phyloP scores from a whole-genome alignment of 2,888 invertebrate genomes.

The Drosophila cyrtoloma region DNA sequence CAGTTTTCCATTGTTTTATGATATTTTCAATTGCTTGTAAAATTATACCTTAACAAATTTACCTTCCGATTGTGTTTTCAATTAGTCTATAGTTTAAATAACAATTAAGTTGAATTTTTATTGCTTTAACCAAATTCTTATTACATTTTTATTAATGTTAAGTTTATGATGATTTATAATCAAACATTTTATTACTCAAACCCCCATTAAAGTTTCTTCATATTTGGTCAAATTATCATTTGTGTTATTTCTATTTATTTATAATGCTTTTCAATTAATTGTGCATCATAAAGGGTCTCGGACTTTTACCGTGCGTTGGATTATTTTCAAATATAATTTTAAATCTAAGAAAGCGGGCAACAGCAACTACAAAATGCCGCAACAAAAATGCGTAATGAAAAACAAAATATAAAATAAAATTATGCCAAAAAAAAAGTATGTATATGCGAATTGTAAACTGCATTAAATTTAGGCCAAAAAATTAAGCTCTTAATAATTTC shows the following conservation, averaged over 20 bases:
- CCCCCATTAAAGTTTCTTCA: constrained; percentile 28
- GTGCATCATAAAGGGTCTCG: not conserved
- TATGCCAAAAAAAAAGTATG: constrained; percentile 20
- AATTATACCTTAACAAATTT: constrained; percentile 15
- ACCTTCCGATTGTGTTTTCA: constrained; percentile 26
- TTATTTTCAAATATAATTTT: constrained; percentile 7
- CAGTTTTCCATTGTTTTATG: constrained; percentile 42
- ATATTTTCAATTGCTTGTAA: constrained; percentile 23
- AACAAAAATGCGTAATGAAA: constrained; percentile 61
- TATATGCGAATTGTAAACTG: constrained; percentile 71
- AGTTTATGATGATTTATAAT: constrained; percentile 45
- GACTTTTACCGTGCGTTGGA: not conserved
- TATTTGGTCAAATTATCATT: constrained; percentile 13
- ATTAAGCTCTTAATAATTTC: constrained; percentile 53
- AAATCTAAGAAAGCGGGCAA: constrained; percentile 25
- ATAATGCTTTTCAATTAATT: constrained; percentile 7
- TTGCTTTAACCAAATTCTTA: constrained; percentile 32
- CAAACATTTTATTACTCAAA: constrained; percentile 5
- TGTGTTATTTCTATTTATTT: constrained; percentile 19
- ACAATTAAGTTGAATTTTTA: constrained; percentile 47
- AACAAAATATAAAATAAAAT: constrained; percentile 53
- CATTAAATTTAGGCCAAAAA: constrained; percentile 67
- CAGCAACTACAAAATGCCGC: constrained; percentile 51
- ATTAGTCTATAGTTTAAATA: constrained; percentile 23
- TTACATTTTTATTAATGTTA: constrained; percentile 44